Evolutionary conservation across 1,140 invertebrate species (phyloP), one percentile per base, ranked within the genome.

Genomic region (Oncopodura yosiiana): DNA sequence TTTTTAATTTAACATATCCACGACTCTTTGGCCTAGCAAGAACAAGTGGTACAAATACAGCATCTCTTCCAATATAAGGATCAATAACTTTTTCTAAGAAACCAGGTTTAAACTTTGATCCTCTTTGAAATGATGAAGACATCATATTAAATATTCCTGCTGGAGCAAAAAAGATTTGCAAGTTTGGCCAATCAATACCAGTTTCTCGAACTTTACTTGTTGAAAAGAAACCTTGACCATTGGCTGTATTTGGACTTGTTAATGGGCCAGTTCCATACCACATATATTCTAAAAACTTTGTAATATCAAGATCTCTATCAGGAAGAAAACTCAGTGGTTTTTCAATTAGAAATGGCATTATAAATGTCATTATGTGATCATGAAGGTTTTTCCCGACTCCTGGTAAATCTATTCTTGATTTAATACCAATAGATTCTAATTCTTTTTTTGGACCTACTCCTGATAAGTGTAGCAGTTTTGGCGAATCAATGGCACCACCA

Each of bases 301-400:
- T 12, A 0, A 52, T 3, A 11, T 39, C 41, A 2, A 60, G 34
- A 16, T 56, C 49, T 18, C 38, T 16, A 8, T 55, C 53, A 0
- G 38, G 38, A 3, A 51, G 16, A 11, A 36, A 42, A 21, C 41
- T 32, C 2, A 56, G 3, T 14, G 53, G 30, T 50, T 53, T 43
- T 44, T 65, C 48, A 9, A 62, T 37, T 12, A 49, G 44, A 27
- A 62, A 55, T 11, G 54, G 30, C 3, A 49, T 16, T 12, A 48
- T 21, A 9, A 58, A 3, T 8, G 53, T 36, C 8, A 38, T 19
- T 8, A 72, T 61, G 61, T 76, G 74, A 58, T 74, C 73, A 52
- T 72, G 68, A 3, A 79, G 67, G 58, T 79, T 78, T 21, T 74
- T 66, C 4, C 58, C 58, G 1, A 60, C 58, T n/a, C n/a, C n/a